Conservation (phyloP, 2,113 vertebrate genomes). For the Tyrannus savana region DNA sequence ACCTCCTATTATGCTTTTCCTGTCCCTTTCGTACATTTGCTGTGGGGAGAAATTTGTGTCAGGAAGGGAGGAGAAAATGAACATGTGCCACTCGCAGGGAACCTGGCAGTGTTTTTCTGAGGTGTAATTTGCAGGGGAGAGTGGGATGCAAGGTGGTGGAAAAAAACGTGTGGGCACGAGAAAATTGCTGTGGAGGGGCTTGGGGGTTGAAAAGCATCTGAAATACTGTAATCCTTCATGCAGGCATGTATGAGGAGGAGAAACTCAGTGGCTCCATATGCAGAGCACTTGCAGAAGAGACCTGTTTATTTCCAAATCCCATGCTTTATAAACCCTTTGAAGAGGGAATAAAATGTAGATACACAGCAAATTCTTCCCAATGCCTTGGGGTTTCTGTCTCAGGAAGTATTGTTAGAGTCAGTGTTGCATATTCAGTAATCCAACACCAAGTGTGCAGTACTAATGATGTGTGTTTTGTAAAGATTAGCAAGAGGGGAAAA, state of each 20-base stretch:
- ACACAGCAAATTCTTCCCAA: not conserved
- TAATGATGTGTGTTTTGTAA: not conserved
- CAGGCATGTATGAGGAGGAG: not conserved
- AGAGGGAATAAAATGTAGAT: not conserved
- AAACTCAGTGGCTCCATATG: constrained; percentile 27
- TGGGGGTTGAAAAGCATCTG: not conserved
- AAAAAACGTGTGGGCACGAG: not conserved
- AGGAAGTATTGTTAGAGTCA: not conserved
- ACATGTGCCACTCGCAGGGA: constrained; percentile 51
- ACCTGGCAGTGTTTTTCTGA: not conserved
- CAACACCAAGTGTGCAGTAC: not conserved
- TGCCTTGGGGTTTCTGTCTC: not conserved
- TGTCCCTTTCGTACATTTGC: not conserved
- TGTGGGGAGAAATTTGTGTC: not conserved
- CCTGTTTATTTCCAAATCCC: constrained; percentile 44
- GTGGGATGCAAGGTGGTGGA: not conserved
- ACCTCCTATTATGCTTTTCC: constrained; percentile 33
- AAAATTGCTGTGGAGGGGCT: constrained; percentile 5
- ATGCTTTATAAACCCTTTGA: not conserved
- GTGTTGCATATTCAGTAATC: not conserved
- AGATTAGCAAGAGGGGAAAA: not conserved
- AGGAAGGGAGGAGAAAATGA: constrained; percentile 9
- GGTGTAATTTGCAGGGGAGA: constrained; percentile 28
- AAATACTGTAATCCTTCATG: not conserved
- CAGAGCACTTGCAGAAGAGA: constrained; percentile 12